phyloP scores from a whole-genome alignment of 2,888 invertebrate genomes.

The Odontothrips loti region DNA sequence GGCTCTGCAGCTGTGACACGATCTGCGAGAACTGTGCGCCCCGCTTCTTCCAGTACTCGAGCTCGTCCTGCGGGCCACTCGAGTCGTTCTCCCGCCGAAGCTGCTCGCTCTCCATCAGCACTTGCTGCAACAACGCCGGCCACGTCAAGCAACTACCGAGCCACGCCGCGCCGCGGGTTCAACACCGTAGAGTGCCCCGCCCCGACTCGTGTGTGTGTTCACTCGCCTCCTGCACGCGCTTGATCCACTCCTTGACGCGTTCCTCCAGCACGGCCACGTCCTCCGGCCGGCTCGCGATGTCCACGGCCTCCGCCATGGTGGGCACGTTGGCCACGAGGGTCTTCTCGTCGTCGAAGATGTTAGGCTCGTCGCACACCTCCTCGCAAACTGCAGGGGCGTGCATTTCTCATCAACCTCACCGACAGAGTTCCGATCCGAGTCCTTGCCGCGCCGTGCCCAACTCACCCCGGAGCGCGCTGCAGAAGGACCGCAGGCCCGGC shows the following conservation, averaged over 20 bases:
- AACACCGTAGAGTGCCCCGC: no score
- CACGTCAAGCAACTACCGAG: no score
- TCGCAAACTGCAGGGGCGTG: conserved; percentile 61
- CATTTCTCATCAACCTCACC: no score
- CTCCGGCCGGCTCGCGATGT: conserved; percentile 62
- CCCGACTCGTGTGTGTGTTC: background rate
- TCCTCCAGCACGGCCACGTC: conserved; percentile 65
- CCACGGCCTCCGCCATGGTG: conserved; percentile 62
- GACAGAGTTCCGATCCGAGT: no score
- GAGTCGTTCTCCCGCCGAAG: conserved; percentile 86
- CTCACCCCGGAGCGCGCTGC: conserved; percentile 78
- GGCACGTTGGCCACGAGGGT: conserved; percentile 57
- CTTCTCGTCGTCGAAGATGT: conserved; percentile 71
- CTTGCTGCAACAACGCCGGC: conserved; percentile 46
- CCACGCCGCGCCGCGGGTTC: no score
- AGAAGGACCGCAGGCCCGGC: conserved; percentile 79
- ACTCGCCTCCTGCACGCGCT: conserved; percentile 65
- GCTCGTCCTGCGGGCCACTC: conserved; percentile 85
- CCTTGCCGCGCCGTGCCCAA: background rate
- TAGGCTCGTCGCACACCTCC: conserved; percentile 73
- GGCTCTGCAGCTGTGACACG: conserved; percentile 66
- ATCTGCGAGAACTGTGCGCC: conserved; percentile 90
- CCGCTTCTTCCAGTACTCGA: conserved; percentile 94
- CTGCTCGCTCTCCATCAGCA: conserved; percentile 87
- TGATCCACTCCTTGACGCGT: conserved; percentile 73